Evolutionary conservation across 2,113 vertebrate species (phyloP), one percentile per base, ranked within the genome.

Genomic region (Parotia lawesii): DNA sequence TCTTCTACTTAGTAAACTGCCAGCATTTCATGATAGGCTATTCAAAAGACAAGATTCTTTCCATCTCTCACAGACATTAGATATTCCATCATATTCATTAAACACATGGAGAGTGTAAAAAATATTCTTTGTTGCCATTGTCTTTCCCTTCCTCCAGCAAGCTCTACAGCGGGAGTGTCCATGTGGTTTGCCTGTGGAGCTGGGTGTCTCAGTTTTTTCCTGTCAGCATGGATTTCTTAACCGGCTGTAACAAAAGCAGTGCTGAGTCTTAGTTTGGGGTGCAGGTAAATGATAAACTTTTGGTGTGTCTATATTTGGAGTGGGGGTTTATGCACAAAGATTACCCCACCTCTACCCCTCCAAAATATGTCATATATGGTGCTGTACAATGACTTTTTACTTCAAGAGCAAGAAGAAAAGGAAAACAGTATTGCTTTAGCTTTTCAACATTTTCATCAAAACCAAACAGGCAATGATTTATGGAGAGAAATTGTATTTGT

Each of bases 381-480:
- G 11, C 10, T 44, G n/a, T 66, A 58, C 38, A 77, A 58, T 16
- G 3, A 54, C 58, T 84, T 84, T 71, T 1, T 2, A 53, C 16
- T 60, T 51, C 71, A 42, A 79, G 3, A 47, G 2, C 5, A 84
- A 75, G 81, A 81, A 51, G 11, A 11, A 81, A 88, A 31, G 1
- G 6, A 72, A 91, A 94, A 62, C 23, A 70, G 1, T 15, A 62
- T 24, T 45, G 25, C 25, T 89, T 54, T 19, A 70, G 2, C 25
- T 87, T 89, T 93, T 85, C 53, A 71, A 73, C 70, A 83, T 65
- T 72, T 93, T 24, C 2, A 21, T 64, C 17, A 67, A 87, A 89
- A 50, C 5, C 11, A 69, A 80, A 64, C 1, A 11, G 15, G 7
- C 6, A 57, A 28, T n/a, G 22, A 65, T 23, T 64, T 21, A 69